phyloP scores from a whole-genome alignment of 2,888 invertebrate species.

The Cremastinae sp. region DNA sequence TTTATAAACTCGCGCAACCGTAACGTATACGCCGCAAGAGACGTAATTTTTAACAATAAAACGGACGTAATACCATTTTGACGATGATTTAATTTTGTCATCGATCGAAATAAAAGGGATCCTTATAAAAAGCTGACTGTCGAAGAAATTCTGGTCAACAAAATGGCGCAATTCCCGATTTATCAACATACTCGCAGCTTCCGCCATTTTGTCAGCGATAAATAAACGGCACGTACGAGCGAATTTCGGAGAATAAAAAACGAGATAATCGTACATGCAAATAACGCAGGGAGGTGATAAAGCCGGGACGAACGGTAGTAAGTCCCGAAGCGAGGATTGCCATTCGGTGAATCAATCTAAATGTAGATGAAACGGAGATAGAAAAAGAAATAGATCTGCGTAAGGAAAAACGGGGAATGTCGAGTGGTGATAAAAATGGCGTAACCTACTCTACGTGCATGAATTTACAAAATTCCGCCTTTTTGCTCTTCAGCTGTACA shows the following conservation, averaged over 20 bases:
- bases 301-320: no score
- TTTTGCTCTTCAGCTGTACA: conserved; percentile 13
- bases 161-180: background rate
- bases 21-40: background rate
- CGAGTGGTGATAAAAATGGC: conserved; percentile 20
- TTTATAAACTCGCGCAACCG: background rate
- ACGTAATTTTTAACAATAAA: background rate
- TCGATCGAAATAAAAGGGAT: no score
- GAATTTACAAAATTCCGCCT: conserved; percentile 1
- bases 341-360: no score
- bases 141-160: background rate
- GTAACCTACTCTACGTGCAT: background rate
- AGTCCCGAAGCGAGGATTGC: no score
- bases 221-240: background rate
- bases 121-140: no score
- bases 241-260: background rate
- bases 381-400: no score
- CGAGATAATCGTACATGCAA: background rate
- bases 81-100: no score
- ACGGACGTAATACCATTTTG: no score
- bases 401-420: conserved; percentile 29
- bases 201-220: conserved; percentile 13
- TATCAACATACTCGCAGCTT: background rate
- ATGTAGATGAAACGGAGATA: no score
- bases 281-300: background rate